Evolutionary conservation across 2,888 invertebrate species (phyloP).

Genomic region (Ennomos fuscantarius): DNA sequence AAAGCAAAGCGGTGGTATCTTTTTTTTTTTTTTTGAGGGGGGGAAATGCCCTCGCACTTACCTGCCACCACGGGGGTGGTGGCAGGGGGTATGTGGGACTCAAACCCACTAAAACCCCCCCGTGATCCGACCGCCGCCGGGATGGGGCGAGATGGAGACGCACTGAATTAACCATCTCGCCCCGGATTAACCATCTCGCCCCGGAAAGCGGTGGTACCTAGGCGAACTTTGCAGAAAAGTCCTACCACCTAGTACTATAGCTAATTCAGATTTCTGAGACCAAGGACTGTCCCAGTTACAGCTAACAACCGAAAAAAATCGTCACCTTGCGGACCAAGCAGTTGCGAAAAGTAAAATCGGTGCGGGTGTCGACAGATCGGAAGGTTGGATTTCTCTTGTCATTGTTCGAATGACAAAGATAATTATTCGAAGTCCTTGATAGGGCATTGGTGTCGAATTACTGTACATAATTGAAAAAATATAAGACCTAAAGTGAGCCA

Average conservation of each 20-base stretch:
- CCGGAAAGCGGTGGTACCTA: too few relatives aligned
- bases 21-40: too few relatives aligned
- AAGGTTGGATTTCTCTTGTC: slow-evolving; percentile 74
- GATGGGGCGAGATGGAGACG: too few relatives aligned
- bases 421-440: slow-evolving; percentile 18
- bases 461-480: too few relatives aligned
- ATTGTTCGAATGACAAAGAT: slow-evolving; percentile 37
- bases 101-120: too few relatives aligned
- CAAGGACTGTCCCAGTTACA: slow-evolving; percentile 64
- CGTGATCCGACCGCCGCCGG: too few relatives aligned
- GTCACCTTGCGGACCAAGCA: slow-evolving; percentile 63
- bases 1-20: too few relatives aligned
- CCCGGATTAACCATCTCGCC: too few relatives aligned
- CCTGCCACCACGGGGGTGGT: too few relatives aligned
- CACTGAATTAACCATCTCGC: too few relatives aligned
- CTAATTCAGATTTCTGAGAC: slow-evolving; percentile 30
- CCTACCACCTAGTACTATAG: slow-evolving; percentile 2
- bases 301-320: slow-evolving; percentile 52
- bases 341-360: slow-evolving; percentile 73
- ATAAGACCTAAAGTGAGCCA: too few relatives aligned
- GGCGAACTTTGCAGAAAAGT: neutral
- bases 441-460: slow-evolving; percentile 17
- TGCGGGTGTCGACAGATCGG: slow-evolving; percentile 47
- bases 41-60: too few relatives aligned
- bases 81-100: neutral